Base-by-base conservation (phyloP, 2,113 vertebrate genomes). In the Mus spicilegus region DNA sequence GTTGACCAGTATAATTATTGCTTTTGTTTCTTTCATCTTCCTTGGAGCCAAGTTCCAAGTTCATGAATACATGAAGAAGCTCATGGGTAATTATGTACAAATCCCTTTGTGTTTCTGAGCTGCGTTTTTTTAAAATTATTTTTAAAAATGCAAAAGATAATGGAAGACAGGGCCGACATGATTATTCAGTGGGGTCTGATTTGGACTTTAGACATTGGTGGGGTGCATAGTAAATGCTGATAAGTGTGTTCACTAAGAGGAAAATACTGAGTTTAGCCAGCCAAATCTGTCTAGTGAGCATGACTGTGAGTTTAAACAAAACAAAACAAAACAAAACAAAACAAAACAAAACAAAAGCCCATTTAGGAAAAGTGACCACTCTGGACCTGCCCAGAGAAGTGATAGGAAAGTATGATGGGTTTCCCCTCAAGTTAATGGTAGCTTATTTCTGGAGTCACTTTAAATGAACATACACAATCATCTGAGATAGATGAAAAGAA, bases 391-490 rank as follows among this genome's bases (percentile, higher is more conserved):
- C 20, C 4, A 28, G 76, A 75, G 26, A 19, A 65, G 26, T 46
- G 2, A 80, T 33, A 46, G 24, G 26, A n/a, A n/a, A 86, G 14
- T 36, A 11, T 49, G 2, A 54, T 77, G 36, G 8, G 54, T 88
- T 22, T 42, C 28, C 26, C 81, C 7, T 85, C 58, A 39, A 70
- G 33, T 33, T 26, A 46, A 6, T 49, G 24, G 7, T 13, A 69
- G 17, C 69, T 78, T 82, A 54, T 86, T 91, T 94, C 65, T 82
- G 2, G 69, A 94, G 42, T 84, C 12, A 86, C 7, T 94, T 91
- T 26, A 61, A 49, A 91, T 61, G 24, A 86, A 16, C 7, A 16
- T 16, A 82, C 2, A 67, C 17, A 86, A 91, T 39, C 75, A 42
- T 56, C 30, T n/a, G 3, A 36, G 39, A 82, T 4, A 56, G 51